A percentile compares a stretch with the other conserved stretches of the same genome.
These are phyloP conservation scores for Hyposmocoma kahamanoa DNA, from an alignment of 1,140 invertebrate species.

Conservation along the genomic window DNA sequence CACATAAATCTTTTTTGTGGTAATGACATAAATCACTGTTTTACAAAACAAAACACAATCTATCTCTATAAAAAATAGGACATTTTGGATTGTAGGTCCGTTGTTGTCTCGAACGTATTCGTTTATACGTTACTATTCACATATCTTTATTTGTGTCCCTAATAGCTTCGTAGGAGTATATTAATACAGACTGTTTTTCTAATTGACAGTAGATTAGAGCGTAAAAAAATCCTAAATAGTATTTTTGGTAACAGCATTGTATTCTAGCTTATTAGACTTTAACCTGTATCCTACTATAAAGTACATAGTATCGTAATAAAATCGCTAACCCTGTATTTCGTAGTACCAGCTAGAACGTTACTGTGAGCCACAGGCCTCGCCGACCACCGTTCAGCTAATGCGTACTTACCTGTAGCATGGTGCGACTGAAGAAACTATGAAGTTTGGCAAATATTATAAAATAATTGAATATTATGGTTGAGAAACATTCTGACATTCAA, in stretches of 20 bases:
- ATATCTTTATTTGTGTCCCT: too few species aligned
- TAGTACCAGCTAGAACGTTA: neutral
- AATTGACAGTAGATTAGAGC: neutral
- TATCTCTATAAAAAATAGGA: neutral
- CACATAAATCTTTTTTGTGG: neutral
- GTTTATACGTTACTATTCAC: too few species aligned
- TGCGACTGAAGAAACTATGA: too few species aligned
- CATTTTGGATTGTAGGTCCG: neutral
- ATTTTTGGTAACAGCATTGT: neutral
- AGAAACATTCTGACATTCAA: too few species aligned
- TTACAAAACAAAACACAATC: neutral
- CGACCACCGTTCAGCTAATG: conserved; percentile 37
- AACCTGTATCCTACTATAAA: neutral
- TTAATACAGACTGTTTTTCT: too few species aligned
- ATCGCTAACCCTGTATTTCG: too few species aligned
- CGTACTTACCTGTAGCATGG: conserved; percentile 33
- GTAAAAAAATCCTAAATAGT: neutral
- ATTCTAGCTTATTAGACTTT: neutral
- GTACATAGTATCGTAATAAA: neutral
- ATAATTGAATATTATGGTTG: too few species aligned
- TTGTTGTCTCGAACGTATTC: neutral
- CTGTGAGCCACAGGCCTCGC: neutral
- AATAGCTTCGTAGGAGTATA: too few species aligned
- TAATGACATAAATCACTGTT: neutral
- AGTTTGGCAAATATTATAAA: too few species aligned